Evolutionary conservation across 1,140 invertebrate genomes (phyloP).

Genomic region (Elymnias hypermnestra): DNA sequence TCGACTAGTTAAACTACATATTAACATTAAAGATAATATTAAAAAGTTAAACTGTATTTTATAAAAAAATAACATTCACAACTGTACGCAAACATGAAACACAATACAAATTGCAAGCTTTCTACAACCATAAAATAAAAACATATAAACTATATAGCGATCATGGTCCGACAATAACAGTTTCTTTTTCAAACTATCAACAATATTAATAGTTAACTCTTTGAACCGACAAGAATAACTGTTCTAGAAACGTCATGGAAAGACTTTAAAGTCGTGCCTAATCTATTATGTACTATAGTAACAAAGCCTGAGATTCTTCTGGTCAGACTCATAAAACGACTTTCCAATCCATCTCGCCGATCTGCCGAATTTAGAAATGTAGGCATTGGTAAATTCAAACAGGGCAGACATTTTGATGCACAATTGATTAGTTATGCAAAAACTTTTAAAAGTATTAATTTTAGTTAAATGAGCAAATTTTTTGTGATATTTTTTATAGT

Average conservation of each 20-base stretch:
- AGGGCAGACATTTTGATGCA: too few relatives aligned
- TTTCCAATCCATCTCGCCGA: constrained; percentile 26
- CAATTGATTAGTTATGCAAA: too few relatives aligned
- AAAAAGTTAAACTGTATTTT: too few relatives aligned
- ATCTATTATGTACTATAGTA: constrained; percentile 29
- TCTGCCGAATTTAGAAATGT: constrained; percentile 12
- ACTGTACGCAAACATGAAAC: neutral
- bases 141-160: neutral
- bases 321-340: constrained; percentile 27
- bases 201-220: constrained; percentile 27
- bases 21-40: too few relatives aligned
- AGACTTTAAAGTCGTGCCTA: constrained; percentile 34
- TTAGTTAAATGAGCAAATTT: too few relatives aligned
- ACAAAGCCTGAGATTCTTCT: constrained; percentile 33
- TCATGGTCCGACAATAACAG: constrained; percentile 7
- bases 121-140: neutral
- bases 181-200: constrained; percentile 11
- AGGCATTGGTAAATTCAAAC: neutral
- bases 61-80: too few relatives aligned
- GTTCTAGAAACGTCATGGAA: constrained; percentile 36
- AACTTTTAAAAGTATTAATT: too few relatives aligned
- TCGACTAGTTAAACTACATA: too few relatives aligned
- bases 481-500: too few relatives aligned
- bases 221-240: constrained; percentile 27
- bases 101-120: neutral